phyloP scores from a whole-genome alignment of 1,140 invertebrate species.

The Mercenaria mercenaria region DNA sequence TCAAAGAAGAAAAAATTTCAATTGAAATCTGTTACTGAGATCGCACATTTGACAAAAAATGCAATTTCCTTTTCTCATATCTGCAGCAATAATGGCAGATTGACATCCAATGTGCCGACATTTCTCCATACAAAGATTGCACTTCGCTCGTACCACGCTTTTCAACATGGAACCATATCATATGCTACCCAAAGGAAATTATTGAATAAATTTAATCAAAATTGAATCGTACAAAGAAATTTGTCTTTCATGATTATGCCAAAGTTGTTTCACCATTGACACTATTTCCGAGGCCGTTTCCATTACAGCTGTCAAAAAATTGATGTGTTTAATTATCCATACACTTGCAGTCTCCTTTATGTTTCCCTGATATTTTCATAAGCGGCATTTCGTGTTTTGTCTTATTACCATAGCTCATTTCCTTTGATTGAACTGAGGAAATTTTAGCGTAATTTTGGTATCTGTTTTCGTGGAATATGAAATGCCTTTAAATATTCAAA shows the following conservation, averaged over 20 bases:
- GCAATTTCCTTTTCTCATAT: slow-evolving; percentile 21
- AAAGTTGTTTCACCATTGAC: slow-evolving; percentile 23
- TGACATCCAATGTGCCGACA: not conserved
- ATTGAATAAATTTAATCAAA: slow-evolving; percentile 49
- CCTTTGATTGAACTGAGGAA: not conserved
- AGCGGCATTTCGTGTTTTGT: not conserved
- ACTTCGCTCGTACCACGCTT: not conserved
- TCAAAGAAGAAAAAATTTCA: not conserved
- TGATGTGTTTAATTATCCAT: slow-evolving; percentile 22
- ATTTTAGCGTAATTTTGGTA: not conserved
- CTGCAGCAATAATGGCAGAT: not conserved
- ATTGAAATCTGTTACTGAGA: not conserved
- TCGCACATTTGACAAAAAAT: not conserved
- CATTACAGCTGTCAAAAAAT: slow-evolving; percentile 7
- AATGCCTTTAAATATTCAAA: slow-evolving; percentile 9
- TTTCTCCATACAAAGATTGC: slow-evolving; percentile 16
- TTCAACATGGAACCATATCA: not conserved
- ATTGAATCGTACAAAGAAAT: slow-evolving; percentile 28
- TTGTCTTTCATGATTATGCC: slow-evolving; percentile 8
- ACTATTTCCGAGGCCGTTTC: slow-evolving; percentile 1
- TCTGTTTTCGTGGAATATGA: not conserved
- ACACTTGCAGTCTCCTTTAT: not conserved
- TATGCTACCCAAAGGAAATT: slow-evolving; percentile 50
- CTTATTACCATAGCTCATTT: not conserved
- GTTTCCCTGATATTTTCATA: not conserved